Base-by-base conservation (phyloP, 2,888 invertebrate species). In the Apantesis nais region DNA sequence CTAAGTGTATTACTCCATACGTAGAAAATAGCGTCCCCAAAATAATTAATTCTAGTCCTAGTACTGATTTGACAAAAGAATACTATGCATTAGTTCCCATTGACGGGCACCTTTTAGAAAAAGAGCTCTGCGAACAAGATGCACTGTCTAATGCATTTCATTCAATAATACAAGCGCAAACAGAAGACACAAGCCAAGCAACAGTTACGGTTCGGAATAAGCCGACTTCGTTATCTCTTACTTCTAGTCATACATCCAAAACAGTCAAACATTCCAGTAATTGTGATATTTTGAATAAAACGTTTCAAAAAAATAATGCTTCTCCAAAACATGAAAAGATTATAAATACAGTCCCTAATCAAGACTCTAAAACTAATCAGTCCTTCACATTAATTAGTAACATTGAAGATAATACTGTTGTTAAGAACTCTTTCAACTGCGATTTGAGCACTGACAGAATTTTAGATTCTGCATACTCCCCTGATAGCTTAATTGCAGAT, bases 111-210 rank as follows among this genome's bases (percentile, higher is more conserved):
- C 86, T 92, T 74, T 83, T 95, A 78, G 95, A 95, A 65, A 93
- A 92, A 82, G 96, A 96, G 85, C 89, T 95, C 29, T 92, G 88
- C 41, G 95, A 96, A 85, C 96, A 95, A 85, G 95, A 95, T 83
- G 93, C 89, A 62, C 88, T 96, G 58, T 94, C 95, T 61, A 89
- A 90, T 84, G 95, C 95, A 65, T 95, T 95, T 86, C 90, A 94
- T 74, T 92, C 92, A 71, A 95, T 95, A 73, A 92, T 91, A 81
- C 90, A 90, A 83, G 84, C 88, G 5, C 92, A 91, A 87, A 78
- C 83, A 72, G 86, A 85, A 70, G 84, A 87, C 75, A 74, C 83
- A 71, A 85, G 82, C 76, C 87, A 88, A 83, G 79, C 80, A 68
- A 85, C 86, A 74, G 78, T 75, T 70, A 73, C 82, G 58, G 87